Conservation (phyloP, 2,797 vertebrate genomes). For the Microctenopoma stevenorrisi region DNA sequence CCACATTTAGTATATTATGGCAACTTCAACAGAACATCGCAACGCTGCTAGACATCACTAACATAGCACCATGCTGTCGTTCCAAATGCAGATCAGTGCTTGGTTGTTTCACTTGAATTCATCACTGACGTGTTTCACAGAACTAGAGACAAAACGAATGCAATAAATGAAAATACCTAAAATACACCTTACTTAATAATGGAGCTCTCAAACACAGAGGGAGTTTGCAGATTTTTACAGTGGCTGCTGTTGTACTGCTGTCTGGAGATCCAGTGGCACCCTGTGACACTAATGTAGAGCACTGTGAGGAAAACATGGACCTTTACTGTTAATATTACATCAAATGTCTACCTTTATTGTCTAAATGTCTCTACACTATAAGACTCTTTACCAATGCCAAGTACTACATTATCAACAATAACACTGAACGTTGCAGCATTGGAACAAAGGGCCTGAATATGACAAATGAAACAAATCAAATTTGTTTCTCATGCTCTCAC, state of each 20-base stretch:
- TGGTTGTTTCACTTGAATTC: neutral
- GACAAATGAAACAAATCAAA: slow-evolving; percentile 6
- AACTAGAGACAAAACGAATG: too few species aligned
- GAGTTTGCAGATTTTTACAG: slow-evolving; percentile 23
- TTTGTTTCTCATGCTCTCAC: slow-evolving; percentile 6
- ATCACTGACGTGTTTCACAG: neutral
- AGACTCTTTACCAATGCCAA: neutral
- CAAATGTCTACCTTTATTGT: neutral
- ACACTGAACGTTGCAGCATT: slow-evolving; percentile 13
- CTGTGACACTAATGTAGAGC: neutral
- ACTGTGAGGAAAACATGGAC: slow-evolving; percentile 2
- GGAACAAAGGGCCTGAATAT: slow-evolving; percentile 6
- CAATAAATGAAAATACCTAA: too few species aligned
- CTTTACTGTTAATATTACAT: slow-evolving; percentile 5
- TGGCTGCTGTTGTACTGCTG: slow-evolving; percentile 26
- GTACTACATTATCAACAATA: neutral
- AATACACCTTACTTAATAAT: neutral
- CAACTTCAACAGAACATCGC: slow-evolving; percentile 8
- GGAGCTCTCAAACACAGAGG: neutral
- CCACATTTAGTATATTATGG: too few species aligned
- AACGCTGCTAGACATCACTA: neutral
- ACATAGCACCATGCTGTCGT: slow-evolving; percentile 10
- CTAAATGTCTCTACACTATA: slow-evolving; percentile 5
- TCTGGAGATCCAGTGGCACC: neutral
- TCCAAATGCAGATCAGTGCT: slow-evolving; percentile 1